Percentiles rank a stretch among this genome's conserved stretches.
phyloP scores from a whole-genome alignment of 2,797 vertebrate genomes.

The Heterohyrax brucei region DNA sequence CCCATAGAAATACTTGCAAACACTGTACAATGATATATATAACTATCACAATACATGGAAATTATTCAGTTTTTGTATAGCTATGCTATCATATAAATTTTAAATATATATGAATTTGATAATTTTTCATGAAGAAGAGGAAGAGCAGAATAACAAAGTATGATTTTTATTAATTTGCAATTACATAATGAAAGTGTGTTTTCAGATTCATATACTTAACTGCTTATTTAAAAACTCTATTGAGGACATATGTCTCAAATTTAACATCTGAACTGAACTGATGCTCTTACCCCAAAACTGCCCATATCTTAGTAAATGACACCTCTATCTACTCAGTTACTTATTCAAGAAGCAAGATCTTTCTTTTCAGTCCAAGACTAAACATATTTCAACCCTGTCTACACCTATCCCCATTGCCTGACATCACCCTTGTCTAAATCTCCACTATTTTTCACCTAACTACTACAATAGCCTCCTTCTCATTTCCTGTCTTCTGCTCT shows the following conservation, averaged over 20 bases:
- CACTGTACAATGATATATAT: neutral
- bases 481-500: conserved; percentile 24
- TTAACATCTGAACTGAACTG: conserved; percentile 33
- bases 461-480: neutral
- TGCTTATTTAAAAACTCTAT: conserved; percentile 11
- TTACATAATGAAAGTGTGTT: neutral
- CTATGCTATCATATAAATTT: conserved; percentile 18
- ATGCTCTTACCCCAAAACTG: neutral
- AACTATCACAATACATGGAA: conserved; percentile 10
- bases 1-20: conserved; percentile 55
- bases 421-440: neutral
- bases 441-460: neutral
- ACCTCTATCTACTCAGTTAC: neutral
- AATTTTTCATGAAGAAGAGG: neutral
- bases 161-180: conserved; percentile 35
- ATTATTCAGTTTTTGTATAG: conserved; percentile 7
- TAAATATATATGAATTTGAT: neutral
- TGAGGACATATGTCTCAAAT: conserved; percentile 36
- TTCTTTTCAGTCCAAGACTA: neutral
- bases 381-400: conserved; percentile 5
- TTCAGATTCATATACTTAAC: conserved; percentile 28
- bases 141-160: conserved; percentile 40
- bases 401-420: neutral
- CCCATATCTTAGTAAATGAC: neutral
- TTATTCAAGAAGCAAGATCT: neutral